Base-by-base conservation (phyloP, 2,797 vertebrate genomes). In the Oreochromis mossambicus region DNA sequence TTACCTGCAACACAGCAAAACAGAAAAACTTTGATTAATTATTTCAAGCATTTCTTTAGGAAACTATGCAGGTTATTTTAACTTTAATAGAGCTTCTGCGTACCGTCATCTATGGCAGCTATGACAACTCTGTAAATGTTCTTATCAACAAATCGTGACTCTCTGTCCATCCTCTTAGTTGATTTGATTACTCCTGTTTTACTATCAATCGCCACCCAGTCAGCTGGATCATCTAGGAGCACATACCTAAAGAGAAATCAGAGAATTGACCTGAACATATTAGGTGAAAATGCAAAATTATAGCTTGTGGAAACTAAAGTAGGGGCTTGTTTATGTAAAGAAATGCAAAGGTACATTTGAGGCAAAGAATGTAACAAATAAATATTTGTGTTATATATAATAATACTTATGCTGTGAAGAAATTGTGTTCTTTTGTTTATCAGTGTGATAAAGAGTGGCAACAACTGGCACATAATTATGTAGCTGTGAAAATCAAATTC, bases 81-180 rank as follows among this genome's bases (percentile, higher is more conserved):
- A 68, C 26, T 36, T 15, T 7, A 79, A n/a, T 38, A 29, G 8
- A 41, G 11, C 21, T 55, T 8, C 4, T 63, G 82, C 91, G 87
- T 95, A 97, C 97, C 97, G 5, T 95, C 21, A 80, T 97, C 97
- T 36, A 95, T 36, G 5, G 97, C 97, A 1, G 48, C 86, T 2
- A 97, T 51, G 0, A 95, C 1, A 7, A 98, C 26, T 8, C 54
- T 90, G 82, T 99, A 98, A 61, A 92, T 19, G 63, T 81, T 93
- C 3, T 95, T 79, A 12, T 95, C 89, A 14, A 98, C 94, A 38
- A 86, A 89, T 4, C 91, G 86, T 2, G 97, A 97, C 80, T 98
- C 97, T 41, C 93, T 89, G 91, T 97, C 97, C 90, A 97, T 94
- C 43, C 85, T 96, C 90, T 95, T 83, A 12, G 8, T 13, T 41